These are phyloP conservation scores for Neoniphon sammara DNA, from an alignment of 2,797 vertebrate species.

Conservation along the genomic window DNA sequence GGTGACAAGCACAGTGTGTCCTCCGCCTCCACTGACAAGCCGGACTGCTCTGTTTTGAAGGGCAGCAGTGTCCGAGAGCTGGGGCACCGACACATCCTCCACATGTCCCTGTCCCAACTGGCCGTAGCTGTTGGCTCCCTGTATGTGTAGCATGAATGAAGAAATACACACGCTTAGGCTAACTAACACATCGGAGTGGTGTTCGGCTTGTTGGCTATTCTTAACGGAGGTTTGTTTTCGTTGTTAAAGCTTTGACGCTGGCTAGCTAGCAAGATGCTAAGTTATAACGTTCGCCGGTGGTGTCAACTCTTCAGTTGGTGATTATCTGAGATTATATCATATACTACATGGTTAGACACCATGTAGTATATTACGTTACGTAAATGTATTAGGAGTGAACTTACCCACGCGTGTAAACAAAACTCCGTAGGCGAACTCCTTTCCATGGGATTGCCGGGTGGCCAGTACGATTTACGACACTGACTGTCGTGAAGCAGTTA, in stretches of 20 bases:
- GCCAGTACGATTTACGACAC: constrained; percentile 62
- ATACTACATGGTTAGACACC: neutral
- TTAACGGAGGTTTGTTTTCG: neutral
- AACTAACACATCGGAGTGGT: neutral
- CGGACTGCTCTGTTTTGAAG: constrained; percentile 61
- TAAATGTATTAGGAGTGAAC: constrained; percentile 29
- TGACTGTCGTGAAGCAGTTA: constrained; percentile 66
- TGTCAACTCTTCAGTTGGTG: neutral
- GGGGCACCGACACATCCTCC: constrained; percentile 85
- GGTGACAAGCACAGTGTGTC: constrained; percentile 87
- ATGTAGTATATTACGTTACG: neutral
- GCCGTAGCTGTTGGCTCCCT: constrained; percentile 96
- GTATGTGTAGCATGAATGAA: constrained; percentile 1
- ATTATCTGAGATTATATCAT: neutral
- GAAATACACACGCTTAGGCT: neutral
- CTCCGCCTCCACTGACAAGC: constrained; percentile 88
- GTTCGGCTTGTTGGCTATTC: no score
- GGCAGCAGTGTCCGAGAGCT: constrained; percentile 68
- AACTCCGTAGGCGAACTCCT: constrained; percentile 41
- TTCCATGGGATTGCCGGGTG: constrained; percentile 70
- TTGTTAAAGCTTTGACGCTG: neutral
- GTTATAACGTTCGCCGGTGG: neutral
- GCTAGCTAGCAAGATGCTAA: constrained; percentile 38
- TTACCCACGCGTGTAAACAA: constrained; percentile 81
- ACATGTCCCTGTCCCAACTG: constrained; percentile 90